phyloP scores from a whole-genome alignment of 2,797 vertebrate genomes.

The Paguma larvata region DNA sequence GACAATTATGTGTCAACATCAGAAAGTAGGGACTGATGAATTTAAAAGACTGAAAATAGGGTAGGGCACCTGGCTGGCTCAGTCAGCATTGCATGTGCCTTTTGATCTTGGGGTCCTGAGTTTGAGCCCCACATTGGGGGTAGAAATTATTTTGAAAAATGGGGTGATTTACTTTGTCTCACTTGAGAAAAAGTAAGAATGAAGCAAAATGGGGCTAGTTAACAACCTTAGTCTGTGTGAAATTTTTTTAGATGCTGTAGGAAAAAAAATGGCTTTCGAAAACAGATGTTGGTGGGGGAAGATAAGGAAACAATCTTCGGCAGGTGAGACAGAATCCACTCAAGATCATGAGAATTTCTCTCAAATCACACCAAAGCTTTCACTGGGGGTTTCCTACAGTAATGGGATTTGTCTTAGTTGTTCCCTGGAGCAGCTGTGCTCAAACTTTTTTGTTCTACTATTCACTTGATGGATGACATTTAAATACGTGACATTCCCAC shows the following conservation, averaged over 20 bases:
- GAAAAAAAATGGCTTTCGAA: background rate
- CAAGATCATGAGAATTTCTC: slow-evolving; percentile 26
- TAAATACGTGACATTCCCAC: slow-evolving; percentile 26
- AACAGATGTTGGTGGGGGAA: background rate
- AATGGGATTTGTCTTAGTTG: background rate
- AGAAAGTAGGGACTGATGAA: slow-evolving; percentile 9
- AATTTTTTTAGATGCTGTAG: slow-evolving; percentile 14
- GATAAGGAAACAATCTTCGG: background rate
- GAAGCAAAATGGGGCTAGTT: slow-evolving; percentile 23
- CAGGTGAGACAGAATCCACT: slow-evolving; percentile 15
- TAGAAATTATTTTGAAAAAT: background rate
- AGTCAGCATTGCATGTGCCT: background rate
- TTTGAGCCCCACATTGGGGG: background rate
- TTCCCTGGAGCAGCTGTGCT: background rate
- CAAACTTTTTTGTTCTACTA: background rate
- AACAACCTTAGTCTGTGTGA: background rate
- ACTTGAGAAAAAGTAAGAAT: slow-evolving; percentile 31
- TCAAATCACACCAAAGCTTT: background rate
- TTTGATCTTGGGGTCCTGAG: background rate
- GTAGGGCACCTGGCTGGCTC: background rate
- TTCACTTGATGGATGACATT: slow-evolving; percentile 21
- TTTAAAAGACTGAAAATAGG: slow-evolving; percentile 31
- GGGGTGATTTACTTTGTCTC: slow-evolving; percentile 6
- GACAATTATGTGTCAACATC: background rate
- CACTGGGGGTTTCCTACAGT: background rate